A percentile compares a stretch with the other conserved stretches of the same genome.
Conservation (phyloP, 2,797 vertebrate genomes). For the Halcyon smyrnensis region DNA sequence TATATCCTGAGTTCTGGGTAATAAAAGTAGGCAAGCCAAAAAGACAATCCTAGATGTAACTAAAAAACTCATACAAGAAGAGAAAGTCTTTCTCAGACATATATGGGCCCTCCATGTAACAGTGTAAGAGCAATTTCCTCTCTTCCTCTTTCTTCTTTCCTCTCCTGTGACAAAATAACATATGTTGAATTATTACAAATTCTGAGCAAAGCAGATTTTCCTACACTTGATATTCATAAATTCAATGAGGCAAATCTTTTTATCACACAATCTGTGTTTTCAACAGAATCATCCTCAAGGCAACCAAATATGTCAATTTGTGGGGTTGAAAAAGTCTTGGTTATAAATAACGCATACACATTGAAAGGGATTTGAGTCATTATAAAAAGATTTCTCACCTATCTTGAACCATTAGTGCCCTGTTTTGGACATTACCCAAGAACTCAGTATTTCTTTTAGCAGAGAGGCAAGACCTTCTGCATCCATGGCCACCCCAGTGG, state of each 20-base stretch:
- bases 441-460: background rate
- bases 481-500: background rate
- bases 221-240: constrained; percentile 41
- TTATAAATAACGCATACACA: background rate
- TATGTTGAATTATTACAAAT: constrained; percentile 67
- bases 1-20: background rate
- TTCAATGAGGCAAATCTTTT: constrained; percentile 33
- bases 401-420: background rate
- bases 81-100: background rate
- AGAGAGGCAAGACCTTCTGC: background rate
- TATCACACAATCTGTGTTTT: constrained; percentile 54
- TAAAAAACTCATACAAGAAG: background rate
- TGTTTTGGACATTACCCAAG: background rate
- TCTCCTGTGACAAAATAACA: constrained; percentile 53
- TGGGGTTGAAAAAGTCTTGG: background rate
- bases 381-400: background rate
- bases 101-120: background rate
- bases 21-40: background rate
- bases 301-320: constrained; percentile 31
- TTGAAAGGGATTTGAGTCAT: background rate
- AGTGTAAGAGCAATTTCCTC: constrained; percentile 52
- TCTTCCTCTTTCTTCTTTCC: background rate
- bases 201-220: constrained; percentile 53
- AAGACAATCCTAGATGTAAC: background rate
- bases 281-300: background rate